Evolutionary conservation across 2,888 invertebrate genomes (phyloP), one percentile per base, ranked within the genome.

Genomic region (Tenthredo notha): DNA sequence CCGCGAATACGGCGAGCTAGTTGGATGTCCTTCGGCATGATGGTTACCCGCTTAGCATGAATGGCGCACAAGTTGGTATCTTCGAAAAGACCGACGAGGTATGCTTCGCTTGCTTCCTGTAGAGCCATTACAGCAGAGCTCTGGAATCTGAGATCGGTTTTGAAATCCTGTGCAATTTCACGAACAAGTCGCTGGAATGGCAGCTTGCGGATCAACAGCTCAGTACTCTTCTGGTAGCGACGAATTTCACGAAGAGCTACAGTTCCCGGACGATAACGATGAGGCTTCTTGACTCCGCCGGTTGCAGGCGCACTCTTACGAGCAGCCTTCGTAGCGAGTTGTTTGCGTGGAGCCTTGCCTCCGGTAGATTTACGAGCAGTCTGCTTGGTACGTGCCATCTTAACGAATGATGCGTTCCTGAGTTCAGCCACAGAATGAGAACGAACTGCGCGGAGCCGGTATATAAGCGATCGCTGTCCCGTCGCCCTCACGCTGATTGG

Each of bases 101-200:
- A 94, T 87, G 95, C 94, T 91, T 96, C 94, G 89, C 95, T 94
- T 0, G 95, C 95, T 87, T 95, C 95, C 88, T 96, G 96, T 37
- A 96, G 93, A 84, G 96, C 96, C 94, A 95, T 95, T 5, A 96
- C 96, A 4, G 96, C 96, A 0, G 96, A 95, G 88, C 95, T 96
- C 92, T 96, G 96, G 92, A 96, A 96, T 74, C 96, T 92, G 33
- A 96, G 92, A 90, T 96, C 96, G 0, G 96, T 95, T 91, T 96
- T 96, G 94, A 96, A 96, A 89, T 97, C 96, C 88, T 96, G 96
- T 0, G 96, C 96, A 84, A 97, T 96, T 92, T 96, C 96, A 89
- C 96, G 93, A 15, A 97, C 96, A 43, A 96, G 92, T 58, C 96
- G 94, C 90, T 96, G 96, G 93, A 97, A 97, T 0, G 96, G 96